Evolutionary conservation across 2,113 vertebrate species (phyloP), one percentile per base, ranked within the genome.

Genomic region (Saccopteryx leptura): DNA sequence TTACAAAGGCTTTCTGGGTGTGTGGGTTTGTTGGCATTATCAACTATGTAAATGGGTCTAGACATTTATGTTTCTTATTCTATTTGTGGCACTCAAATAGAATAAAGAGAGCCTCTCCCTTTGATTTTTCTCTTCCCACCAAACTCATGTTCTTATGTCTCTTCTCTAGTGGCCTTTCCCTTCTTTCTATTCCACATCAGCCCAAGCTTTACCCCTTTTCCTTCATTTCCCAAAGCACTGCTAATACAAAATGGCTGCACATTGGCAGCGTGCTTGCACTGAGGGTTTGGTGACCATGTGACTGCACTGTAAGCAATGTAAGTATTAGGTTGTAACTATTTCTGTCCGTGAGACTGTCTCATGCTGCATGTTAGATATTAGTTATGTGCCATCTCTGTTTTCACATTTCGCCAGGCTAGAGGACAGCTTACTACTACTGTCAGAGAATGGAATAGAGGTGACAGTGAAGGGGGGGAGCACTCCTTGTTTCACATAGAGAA

Each of bases 1-100:
- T 93, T 93, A 26, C 13, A 90, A 48, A 72, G 52, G 19, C 50
- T 69, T 78, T 79, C 33, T 39, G n/a, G 24, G 48, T 92, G 0
- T 96, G 74, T 87, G 48, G 9, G 58, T 82, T 85, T 82, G 65
- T 92, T 65, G 86, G n/a, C n/a, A 61, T 80, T 85, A 71, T 76
- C 82, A 86, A 39, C 63, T 84, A 39, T 39, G 39, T 39, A 88
- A 87, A 78, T 69, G 15, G 9, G 71, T 50, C 46, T 39, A 75
- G 76, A 84, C 23, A 74, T 94, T 83, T 88, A 88, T 75, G 26
- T 81, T 81, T 93, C 75, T 83, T 96, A 56, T 84, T 93, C 71
- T 31, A 72, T 95, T 96, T 95, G 75, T 88, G 61, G 26, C 82
- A 89, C 21, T 68, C 46, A 89, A 65, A 88, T 76, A 39, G 39